phyloP scores from a whole-genome alignment of 2,888 invertebrate genomes.

The Melanotus villosus region DNA sequence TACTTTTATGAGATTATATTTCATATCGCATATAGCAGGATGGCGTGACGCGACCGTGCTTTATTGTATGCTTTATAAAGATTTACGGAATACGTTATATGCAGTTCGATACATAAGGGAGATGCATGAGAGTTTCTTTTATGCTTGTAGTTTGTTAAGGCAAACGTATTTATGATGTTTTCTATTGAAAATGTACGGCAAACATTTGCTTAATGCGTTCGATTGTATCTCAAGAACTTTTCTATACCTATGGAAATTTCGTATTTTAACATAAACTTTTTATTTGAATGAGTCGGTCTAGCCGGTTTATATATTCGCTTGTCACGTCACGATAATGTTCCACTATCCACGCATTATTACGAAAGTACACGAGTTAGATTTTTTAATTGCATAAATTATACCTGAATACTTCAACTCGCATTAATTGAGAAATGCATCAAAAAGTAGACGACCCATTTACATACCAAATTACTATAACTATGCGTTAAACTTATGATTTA shows the following conservation, averaged over 20 bases:
- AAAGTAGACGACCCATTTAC: not conserved
- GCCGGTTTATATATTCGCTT: not conserved
- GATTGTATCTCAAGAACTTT: constrained; percentile 12
- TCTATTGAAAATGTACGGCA: not conserved
- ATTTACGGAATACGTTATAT: constrained; percentile 15
- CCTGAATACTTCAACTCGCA: not conserved
- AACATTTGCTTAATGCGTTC: not conserved
- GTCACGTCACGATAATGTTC: constrained; percentile 7
- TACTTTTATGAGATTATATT: constrained; percentile 16
- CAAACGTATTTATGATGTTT: not conserved
- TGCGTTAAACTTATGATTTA: not conserved
- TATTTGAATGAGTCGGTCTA: not conserved
- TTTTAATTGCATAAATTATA: constrained; percentile 1
- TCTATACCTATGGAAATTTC: not conserved
- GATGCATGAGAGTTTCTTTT: constrained; percentile 6
- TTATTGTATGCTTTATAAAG: constrained; percentile 18
- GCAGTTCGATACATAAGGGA: constrained; percentile 18
- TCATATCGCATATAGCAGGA: constrained; percentile 1
- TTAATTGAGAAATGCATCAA: constrained; percentile 15
- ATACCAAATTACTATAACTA: not conserved
- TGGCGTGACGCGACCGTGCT: constrained; percentile 1
- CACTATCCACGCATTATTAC: not conserved
- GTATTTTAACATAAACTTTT: constrained; percentile 3
- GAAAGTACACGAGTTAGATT: not conserved
- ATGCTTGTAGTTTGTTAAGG: not conserved